Percentiles rank a stretch among this genome's conserved stretches.
These are phyloP conservation scores for Eremophila alpestris DNA, from an alignment of 2,797 vertebrate genomes.

Conservation along the genomic window DNA sequence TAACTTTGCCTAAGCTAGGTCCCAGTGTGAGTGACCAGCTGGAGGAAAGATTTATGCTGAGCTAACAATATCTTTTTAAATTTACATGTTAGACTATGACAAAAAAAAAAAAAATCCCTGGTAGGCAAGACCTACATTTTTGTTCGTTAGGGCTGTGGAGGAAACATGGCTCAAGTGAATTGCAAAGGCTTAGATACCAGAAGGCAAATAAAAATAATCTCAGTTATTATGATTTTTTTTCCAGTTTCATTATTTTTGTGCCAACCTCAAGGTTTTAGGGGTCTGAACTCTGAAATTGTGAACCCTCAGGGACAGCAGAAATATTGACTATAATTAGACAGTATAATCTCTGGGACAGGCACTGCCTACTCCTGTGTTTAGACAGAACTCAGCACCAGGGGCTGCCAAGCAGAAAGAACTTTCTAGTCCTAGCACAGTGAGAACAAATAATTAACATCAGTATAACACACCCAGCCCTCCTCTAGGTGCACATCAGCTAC, in stretches of 20 bases:
- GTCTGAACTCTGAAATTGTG: neutral
- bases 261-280: constrained; percentile 19
- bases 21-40: neutral
- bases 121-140: constrained; percentile 59
- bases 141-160: neutral
- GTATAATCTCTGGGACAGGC: neutral
- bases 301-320: neutral
- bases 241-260: constrained; percentile 30
- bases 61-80: neutral
- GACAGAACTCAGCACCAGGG: neutral
- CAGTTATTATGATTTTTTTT: neutral
- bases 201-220: constrained; percentile 60
- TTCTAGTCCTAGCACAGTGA: neutral
- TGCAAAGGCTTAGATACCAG: constrained; percentile 23
- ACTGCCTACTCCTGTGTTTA: neutral
- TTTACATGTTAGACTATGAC: neutral
- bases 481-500: neutral
- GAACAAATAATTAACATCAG: neutral
- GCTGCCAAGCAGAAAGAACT: neutral
- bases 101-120: neutral
- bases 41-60: neutral
- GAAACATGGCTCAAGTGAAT: constrained; percentile 25
- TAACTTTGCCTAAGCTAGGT: neutral
- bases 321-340: constrained; percentile 36
- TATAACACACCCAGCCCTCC: neutral